Evolutionary conservation across 2,888 invertebrate genomes (phyloP), one percentile per base, ranked within the genome.

Genomic region (Chrysolina haemoptera): DNA sequence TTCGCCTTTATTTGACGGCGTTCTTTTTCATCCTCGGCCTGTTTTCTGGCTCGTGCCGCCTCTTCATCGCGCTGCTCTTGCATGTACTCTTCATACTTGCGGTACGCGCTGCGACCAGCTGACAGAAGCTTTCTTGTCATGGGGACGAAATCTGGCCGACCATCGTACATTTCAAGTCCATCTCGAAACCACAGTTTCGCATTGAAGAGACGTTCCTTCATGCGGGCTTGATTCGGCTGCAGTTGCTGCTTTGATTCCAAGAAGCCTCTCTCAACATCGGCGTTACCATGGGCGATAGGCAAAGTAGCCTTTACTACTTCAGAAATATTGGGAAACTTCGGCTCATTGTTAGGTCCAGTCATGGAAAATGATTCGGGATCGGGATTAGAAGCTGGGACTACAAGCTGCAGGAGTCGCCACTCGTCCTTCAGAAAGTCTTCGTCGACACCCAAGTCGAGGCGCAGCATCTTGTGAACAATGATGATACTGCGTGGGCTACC

Each of bases 351-450:
- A 12, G 8, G 43, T 5, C 43, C 8, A 43, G 11, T 43, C 43
- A 43, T 43, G 43, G 43, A 50, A 50, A 50, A 16, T n/a, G 10
- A 62, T 35, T 62, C 62, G 12, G 62, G 62, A n/a, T n/a, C n/a
- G n/a, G n/a, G n/a, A n/a, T 62, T 11, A 62, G 27, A 62, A 62
- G 40, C 62, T 62, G 62, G 22, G 40, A 62, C 40, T 62, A 14
- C 62, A 62, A 62, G 62, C 22, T 62, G 62, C 62, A 62, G 14
- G 62, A 27, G 62, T 62, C 62, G 62, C 62, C 40, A 62, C 46
- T 14, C 46, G n/a, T 46, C 46, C 46, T 46, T 46, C 46, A 46
- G 14, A 46, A 46, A 8, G 46, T 46, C 46, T 46, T 46, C 46
- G 46, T 46, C 46, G 46, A 46, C 14, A n/a, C 46, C 4, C 27